Evolutionary conservation across 2,113 vertebrate genomes (phyloP).

Genomic region (Centropus unirufus): DNA sequence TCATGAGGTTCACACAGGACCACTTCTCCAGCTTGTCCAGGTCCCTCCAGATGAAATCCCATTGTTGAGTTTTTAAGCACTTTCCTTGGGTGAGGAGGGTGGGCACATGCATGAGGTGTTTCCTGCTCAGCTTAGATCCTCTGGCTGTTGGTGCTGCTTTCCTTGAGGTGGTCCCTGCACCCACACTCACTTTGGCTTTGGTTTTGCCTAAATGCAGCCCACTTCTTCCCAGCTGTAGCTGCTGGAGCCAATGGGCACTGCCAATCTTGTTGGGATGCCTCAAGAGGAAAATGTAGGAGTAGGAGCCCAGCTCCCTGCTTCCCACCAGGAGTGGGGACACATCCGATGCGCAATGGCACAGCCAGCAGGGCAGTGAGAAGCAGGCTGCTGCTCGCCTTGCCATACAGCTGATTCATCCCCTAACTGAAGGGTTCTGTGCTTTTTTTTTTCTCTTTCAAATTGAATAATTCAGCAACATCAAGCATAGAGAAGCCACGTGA

Average conservation of each 20-base stretch:
- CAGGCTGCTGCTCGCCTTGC: not conserved
- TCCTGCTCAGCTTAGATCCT: too few species aligned
- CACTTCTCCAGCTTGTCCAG: too few species aligned
- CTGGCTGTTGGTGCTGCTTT: not conserved
- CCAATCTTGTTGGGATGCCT: not conserved
- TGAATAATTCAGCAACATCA: not conserved
- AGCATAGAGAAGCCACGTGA: not conserved
- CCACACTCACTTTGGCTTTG: too few species aligned
- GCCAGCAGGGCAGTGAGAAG: not conserved
- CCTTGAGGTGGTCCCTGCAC: too few species aligned
- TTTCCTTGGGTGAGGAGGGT: too few species aligned
- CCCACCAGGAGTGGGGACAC: rapidly evolving
- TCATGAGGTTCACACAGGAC: too few species aligned
- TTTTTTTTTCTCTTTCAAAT: not conserved
- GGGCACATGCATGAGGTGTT: too few species aligned
- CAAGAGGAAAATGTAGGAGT: not conserved
- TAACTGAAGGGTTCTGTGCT: not conserved
- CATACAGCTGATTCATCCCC: not conserved
- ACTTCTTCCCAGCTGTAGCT: not conserved
- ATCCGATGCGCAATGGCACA: not conserved
- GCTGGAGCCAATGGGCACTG: rapidly evolving
- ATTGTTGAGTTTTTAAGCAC: too few species aligned
- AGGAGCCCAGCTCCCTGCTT: not conserved
- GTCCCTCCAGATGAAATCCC: too few species aligned
- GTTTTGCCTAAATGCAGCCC: too few species aligned